Base-by-base conservation (phyloP, 2,113 vertebrate species). In the Chionis minor region DNA sequence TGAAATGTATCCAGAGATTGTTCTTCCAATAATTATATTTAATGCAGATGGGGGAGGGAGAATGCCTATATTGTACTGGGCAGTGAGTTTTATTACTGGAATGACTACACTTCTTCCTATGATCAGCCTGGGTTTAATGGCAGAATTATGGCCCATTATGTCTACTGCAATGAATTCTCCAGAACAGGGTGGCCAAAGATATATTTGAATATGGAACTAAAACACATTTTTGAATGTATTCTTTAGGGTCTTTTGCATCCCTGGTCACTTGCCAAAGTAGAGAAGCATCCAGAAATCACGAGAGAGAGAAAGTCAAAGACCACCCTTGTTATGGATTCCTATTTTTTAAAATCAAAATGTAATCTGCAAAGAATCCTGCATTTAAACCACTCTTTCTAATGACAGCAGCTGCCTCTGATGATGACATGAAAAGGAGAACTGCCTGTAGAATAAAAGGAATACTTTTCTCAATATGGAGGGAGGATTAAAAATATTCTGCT, bases 1-100 rank as follows among this genome's bases (percentile, higher is more conserved):
- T 95, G 91, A 96, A 97, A 94, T 63, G 27, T 51, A 85, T 90
- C 84, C 87, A 94, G 78, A 88, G 63, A 79, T 59, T 77, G 42
- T 90, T 94, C 89, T 90, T 91, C 79, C 59, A 92, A 91, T 92
- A 95, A 89, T 95, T 90, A 62, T 42, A 81, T 74, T 94, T 96
- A 91, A 96, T 92, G 85, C 38, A 69, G 61, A 82, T 58, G 54
- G 62, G 28, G 66, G 62, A 90, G 45, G 49, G 84, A 93, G 56
- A 92, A 81, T 94, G 74, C 70, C 38, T 63, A 51, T 82, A 67
- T 88, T 78, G 84, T 66, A 94, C 79, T 94, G 94, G 96, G 66
- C 81, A 94, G 78, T 75, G 91, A 91, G 78, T 93, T 97, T 95
- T 97, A 90, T 96, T 92, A 87, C 84, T 95, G 92, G 93, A 92